These are phyloP conservation scores for Osedax frankpressi DNA, from an alignment of 2,888 invertebrate genomes.

Conservation along the genomic window DNA sequence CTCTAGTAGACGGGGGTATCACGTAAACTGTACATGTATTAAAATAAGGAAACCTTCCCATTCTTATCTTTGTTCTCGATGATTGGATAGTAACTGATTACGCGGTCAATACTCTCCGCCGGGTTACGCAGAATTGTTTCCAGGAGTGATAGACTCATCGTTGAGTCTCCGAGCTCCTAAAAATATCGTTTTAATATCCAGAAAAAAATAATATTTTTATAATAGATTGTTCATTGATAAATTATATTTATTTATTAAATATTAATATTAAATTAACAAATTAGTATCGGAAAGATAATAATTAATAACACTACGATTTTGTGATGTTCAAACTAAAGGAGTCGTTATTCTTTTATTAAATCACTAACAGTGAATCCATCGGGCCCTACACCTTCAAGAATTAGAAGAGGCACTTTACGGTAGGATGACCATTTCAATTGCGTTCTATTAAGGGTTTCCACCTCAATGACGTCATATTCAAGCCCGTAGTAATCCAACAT, in stretches of 20 bases:
- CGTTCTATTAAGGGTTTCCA: conserved; percentile 80
- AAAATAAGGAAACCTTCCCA: conserved; percentile 28
- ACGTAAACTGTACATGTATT: conserved; percentile 14
- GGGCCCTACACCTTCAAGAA: conserved; percentile 54
- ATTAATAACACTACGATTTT: too few relatives aligned
- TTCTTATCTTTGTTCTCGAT: conserved; percentile 31
- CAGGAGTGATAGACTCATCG: conserved; percentile 77
- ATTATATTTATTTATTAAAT: too few relatives aligned
- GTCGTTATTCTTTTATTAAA: background rate
- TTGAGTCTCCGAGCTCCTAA: conserved; percentile 79
- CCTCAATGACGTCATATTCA: conserved; percentile 88
- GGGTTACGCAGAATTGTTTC: conserved; percentile 57
- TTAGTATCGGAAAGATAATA: too few relatives aligned
- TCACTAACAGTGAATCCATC: conserved; percentile 44
- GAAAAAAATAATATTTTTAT: too few relatives aligned
- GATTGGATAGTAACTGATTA: conserved; percentile 35
- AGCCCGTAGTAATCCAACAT: conserved; percentile 75
- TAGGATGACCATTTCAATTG: conserved; percentile 85
- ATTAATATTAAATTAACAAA: too few relatives aligned
- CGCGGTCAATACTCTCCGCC: conserved; percentile 54
- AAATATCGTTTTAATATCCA: too few relatives aligned
- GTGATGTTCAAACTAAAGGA: background rate
- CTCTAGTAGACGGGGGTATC: background rate
- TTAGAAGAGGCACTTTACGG: conserved; percentile 82
- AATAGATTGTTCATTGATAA: too few relatives aligned